Evolutionary conservation across 2,113 vertebrate species (phyloP).

Genomic region (Phaethon lepturus): DNA sequence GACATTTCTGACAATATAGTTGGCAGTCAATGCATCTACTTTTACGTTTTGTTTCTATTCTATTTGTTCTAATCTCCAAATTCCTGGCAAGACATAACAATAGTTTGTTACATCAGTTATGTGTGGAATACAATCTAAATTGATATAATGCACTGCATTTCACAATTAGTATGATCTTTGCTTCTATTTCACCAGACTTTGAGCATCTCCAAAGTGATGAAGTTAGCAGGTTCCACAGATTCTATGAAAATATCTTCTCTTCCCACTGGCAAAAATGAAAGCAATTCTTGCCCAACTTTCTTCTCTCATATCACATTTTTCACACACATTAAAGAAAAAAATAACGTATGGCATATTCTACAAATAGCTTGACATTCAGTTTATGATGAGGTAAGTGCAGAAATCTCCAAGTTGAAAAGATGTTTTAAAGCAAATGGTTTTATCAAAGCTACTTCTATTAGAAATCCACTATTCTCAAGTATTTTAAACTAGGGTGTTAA

Average conservation of each 20-base stretch:
- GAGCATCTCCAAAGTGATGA: neutral
- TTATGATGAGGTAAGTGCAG: neutral
- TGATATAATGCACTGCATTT: neutral
- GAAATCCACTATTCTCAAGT: neutral
- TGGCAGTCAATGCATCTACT: neutral
- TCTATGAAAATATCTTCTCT: neutral
- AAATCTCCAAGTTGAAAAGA: neutral
- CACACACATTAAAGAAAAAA: neutral
- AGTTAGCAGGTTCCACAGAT: neutral
- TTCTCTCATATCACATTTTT: neutral
- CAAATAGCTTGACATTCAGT: slow-evolving; percentile 2
- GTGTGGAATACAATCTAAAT: neutral
- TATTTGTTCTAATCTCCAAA: neutral
- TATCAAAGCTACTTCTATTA: neutral
- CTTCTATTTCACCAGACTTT: neutral
- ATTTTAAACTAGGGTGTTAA: neutral
- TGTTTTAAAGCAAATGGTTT: neutral
- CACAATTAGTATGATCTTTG: neutral
- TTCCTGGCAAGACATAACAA: neutral
- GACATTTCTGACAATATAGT: neutral
- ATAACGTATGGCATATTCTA: neutral
- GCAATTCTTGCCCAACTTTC: neutral
- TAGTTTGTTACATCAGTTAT: neutral
- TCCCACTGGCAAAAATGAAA: neutral
- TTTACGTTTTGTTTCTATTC: neutral